Evolutionary conservation across 2,113 vertebrate species (phyloP).

Genomic region (Hippolais icterina): DNA sequence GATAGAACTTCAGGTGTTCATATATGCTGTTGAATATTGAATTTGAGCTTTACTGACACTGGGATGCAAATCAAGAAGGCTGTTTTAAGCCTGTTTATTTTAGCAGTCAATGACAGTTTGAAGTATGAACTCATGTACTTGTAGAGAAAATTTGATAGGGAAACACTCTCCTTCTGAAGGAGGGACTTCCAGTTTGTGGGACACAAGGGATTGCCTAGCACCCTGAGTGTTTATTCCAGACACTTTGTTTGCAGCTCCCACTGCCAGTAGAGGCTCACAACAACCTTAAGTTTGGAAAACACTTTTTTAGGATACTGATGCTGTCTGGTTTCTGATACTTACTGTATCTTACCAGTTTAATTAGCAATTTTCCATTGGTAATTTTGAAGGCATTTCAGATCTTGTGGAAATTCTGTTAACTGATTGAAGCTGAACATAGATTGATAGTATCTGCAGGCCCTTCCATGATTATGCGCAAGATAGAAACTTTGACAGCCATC

Average conservation of each 20-base stretch:
- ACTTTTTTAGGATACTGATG: background rate
- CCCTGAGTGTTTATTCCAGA: background rate
- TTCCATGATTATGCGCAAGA: background rate
- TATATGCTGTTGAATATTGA: background rate
- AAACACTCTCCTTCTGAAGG: background rate
- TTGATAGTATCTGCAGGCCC: background rate
- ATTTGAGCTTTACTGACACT: background rate
- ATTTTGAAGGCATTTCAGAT: background rate
- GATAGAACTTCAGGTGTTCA: background rate
- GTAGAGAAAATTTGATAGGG: background rate
- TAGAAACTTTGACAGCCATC: background rate
- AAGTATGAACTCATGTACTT: background rate
- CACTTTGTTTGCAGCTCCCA: background rate
- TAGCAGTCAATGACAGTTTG: background rate
- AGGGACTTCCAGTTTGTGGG: background rate
- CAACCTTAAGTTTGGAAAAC: background rate
- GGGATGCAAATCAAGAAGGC: background rate
- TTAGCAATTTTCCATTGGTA: background rate
- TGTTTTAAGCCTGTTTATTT: background rate
- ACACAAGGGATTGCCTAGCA: background rate
- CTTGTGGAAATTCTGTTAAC: background rate
- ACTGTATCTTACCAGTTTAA: background rate
- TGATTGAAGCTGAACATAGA: background rate
- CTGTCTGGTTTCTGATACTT: background rate
- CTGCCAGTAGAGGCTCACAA: accelerated